Base-by-base conservation (phyloP, 1,140 invertebrate species). In the Lethocerus indicus region DNA sequence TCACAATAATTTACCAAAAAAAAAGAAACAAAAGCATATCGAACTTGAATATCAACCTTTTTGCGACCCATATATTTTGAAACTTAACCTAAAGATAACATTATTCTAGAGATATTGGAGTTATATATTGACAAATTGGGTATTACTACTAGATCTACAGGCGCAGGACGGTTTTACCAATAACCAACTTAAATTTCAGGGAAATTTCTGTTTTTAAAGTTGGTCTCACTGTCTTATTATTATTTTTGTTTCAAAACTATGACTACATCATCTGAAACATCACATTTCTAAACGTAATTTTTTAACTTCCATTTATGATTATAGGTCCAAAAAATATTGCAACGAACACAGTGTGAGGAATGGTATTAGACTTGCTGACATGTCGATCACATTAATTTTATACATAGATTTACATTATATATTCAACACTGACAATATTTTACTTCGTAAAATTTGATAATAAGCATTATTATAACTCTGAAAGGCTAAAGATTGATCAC, bases 131-230 rank as follows among this genome's bases (percentile, higher is more conserved):
- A 48, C 37, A 48, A 37, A 23, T 48, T 24, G 37, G 18, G n/a
- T n/a, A n/a, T n/a, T 37, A 39, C 14, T 25, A 37, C 47, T 48
- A 48, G 47, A 48, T 48, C 47, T 48, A 51, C 43, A 51, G 43
- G 50, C 50, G 50, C 50, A 51, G 50, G 50, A 51, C 50, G 50
- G 50, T 51, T 51, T 47, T 51, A 47, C 28, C 28, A n/a, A 44
- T 27, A 21, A 48, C 47, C 47, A 48, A 51, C 50, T 44, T 32
- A 51, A 45, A 47, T 25, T 44, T 44, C 42, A 51, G 36, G 23
- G 44, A 51, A 43, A 36, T 46, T 43, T 43, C 23, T 27, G 23
- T 9, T 40, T 49, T 49, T 41, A 20, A 49, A 50, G 49, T 51
- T 46, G 50, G 50, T 46, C 50, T 24, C 26, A 27, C 28, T 46